Conservation (phyloP, 2,888 invertebrate species). For the Pammene fasciana region DNA sequence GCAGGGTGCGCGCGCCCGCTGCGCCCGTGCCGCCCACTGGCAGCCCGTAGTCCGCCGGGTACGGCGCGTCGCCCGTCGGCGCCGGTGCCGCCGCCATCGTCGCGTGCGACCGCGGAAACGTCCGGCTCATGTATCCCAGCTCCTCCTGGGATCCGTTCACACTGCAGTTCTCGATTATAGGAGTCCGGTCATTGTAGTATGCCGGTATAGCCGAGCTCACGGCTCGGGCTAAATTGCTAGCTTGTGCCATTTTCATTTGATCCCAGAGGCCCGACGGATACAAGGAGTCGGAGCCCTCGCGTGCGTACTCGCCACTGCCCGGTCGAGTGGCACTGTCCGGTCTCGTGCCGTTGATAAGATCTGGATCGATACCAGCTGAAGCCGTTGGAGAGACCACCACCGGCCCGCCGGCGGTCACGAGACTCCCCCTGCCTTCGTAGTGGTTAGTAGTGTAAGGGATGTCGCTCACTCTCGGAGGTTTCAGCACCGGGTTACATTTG, state of each 20-base stretch:
- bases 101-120: conserved; percentile 83
- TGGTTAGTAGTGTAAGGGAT: conserved; percentile 87
- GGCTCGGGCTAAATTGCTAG: conserved; percentile 82
- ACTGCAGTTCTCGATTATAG: conserved; percentile 86
- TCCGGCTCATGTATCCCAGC: conserved; percentile 84
- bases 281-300: conserved; percentile 88
- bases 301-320: conserved; percentile 90
- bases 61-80: conserved; percentile 83
- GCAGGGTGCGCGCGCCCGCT: conserved; percentile 86
- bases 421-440: conserved; percentile 87
- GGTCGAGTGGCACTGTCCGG: conserved; percentile 84
- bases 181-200: conserved; percentile 89
- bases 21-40: conserved; percentile 88
- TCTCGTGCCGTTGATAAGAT: conserved; percentile 92
- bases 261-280: conserved; percentile 93
- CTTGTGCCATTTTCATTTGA: conserved; percentile 79
- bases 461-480: conserved; percentile 87
- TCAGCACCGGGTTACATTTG: conserved; percentile 87
- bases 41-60: conserved; percentile 91
- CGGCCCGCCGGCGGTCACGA: conserved; percentile 85
- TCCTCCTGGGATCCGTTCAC: conserved; percentile 85
- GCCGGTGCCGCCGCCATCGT: conserved; percentile 73
- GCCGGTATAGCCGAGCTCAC: conserved; percentile 83
- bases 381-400: conserved; percentile 90
- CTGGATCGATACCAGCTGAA: conserved; percentile 91